Evolutionary conservation across 2,888 invertebrate species (phyloP).

Genomic region (Gastrophysa polygoni): DNA sequence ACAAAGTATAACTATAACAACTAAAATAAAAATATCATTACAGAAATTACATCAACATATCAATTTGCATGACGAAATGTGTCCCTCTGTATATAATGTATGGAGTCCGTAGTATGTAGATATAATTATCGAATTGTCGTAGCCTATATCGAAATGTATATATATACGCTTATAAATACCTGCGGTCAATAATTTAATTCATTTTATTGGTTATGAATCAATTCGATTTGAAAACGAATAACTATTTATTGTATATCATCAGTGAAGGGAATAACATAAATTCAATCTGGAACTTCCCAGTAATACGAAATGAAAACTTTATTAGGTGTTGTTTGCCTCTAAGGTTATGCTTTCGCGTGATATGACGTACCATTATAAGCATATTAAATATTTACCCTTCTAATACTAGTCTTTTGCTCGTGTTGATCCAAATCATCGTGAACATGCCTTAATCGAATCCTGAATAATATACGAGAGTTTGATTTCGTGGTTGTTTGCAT

Average conservation of each 20-base stretch:
- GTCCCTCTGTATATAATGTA: too few relatives aligned
- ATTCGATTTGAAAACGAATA: neutral
- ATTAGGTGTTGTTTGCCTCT: constrained; percentile 31
- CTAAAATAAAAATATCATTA: too few relatives aligned
- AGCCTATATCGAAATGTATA: too few relatives aligned
- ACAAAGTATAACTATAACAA: too few relatives aligned
- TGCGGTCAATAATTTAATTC: too few relatives aligned
- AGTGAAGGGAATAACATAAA: neutral
- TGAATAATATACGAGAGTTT: constrained; percentile 52
- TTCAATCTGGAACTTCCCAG: constrained; percentile 15
- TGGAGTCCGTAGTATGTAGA: too few relatives aligned
- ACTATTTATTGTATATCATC: too few relatives aligned
- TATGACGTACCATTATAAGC: constrained; percentile 54
- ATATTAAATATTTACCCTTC: constrained; percentile 53
- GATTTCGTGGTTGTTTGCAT: constrained; percentile 47
- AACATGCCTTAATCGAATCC: constrained; percentile 51
- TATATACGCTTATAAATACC: too few relatives aligned
- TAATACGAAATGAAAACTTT: constrained; percentile 34
- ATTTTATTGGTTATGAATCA: too few relatives aligned
- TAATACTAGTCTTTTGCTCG: constrained; percentile 55
- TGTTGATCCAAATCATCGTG: constrained; percentile 54
- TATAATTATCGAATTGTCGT: too few relatives aligned
- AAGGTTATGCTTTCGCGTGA: constrained; percentile 53
- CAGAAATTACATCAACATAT: too few relatives aligned
- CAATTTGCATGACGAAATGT: too few relatives aligned